Percentiles rank a stretch among this genome's conserved stretches.
phyloP scores from a whole-genome alignment of 2,888 invertebrate genomes.

The Amblyjoppa fuscipennis region DNA sequence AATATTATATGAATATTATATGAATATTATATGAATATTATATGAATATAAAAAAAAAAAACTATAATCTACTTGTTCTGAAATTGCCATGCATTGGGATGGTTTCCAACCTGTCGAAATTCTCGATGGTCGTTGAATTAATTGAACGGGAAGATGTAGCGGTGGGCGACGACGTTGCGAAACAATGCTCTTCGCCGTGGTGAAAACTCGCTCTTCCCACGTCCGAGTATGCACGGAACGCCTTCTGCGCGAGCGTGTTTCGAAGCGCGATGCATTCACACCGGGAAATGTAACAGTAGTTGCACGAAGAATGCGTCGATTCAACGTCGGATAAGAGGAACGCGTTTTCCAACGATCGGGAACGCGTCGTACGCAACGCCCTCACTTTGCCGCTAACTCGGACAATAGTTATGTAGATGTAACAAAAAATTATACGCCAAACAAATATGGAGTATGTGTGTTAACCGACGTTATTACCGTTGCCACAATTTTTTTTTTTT shows the following conservation, averaged over 20 bases:
- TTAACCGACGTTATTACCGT: constrained; percentile 26
- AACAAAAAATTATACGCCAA: constrained; percentile 20
- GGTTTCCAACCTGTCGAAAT: neutral
- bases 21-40: neutral
- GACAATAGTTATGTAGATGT: constrained; percentile 35
- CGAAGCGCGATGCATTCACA: constrained; percentile 30
- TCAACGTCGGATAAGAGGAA: constrained; percentile 29
- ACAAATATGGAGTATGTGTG: constrained; percentile 50
- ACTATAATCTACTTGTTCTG: neutral
- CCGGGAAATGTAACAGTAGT: constrained; percentile 61
- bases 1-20: neutral
- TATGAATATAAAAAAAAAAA: neutral
- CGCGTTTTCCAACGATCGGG: constrained; percentile 28
- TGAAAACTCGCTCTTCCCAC: constrained; percentile 57
- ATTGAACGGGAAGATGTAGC: neutral
- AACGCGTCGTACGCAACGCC: constrained; percentile 28
- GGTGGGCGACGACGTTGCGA: neutral
- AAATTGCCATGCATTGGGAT: neutral
- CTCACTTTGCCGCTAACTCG: constrained; percentile 26
- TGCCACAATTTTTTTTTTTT: constrained; percentile 30
- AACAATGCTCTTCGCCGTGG: constrained; percentile 41
- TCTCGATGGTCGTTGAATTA: neutral
- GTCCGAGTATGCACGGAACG: constrained; percentile 54
- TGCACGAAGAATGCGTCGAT: constrained; percentile 54
- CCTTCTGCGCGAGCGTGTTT: constrained; percentile 27